These are phyloP conservation scores for Synchiropus splendidus DNA, from an alignment of 2,113 vertebrate species.

Conservation along the genomic window DNA sequence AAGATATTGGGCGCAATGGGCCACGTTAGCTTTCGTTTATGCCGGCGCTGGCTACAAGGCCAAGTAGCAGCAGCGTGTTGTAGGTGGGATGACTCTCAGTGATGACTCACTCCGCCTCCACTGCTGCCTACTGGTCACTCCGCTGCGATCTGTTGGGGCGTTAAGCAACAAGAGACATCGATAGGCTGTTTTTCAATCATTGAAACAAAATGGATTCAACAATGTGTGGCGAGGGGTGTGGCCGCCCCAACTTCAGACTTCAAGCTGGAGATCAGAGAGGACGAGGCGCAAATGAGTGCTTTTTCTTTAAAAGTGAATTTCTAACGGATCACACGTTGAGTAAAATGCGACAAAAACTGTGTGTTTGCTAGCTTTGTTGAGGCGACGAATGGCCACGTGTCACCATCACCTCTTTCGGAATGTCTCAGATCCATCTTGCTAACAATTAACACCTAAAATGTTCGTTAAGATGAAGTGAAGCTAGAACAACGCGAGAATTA, in stretches of 20 bases:
- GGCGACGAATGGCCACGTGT: slow-evolving; percentile 48
- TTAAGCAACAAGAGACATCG: slow-evolving; percentile 7
- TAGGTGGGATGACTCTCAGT: slow-evolving; percentile 43
- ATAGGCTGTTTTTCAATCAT: not conserved
- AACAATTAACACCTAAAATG: slow-evolving; percentile 2
- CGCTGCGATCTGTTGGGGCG: slow-evolving; percentile 21
- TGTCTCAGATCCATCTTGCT: slow-evolving; percentile 9
- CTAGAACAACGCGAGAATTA: not conserved
- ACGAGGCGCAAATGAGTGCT: no score
- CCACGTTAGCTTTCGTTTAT: slow-evolving; percentile 12
- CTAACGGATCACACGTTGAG: no score
- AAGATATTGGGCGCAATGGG: not conserved
- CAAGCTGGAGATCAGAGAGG: no score
- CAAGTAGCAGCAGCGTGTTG: slow-evolving; percentile 25
- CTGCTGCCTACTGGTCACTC: slow-evolving; percentile 35
- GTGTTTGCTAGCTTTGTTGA: slow-evolving; percentile 14
- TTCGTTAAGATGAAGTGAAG: slow-evolving; percentile 12
- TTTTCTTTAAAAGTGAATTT: no score
- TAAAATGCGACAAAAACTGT: no score
- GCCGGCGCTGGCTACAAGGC: slow-evolving; percentile 9
- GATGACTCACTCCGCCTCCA: slow-evolving; percentile 50
- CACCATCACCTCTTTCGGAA: slow-evolving; percentile 32
- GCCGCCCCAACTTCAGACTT: no score
- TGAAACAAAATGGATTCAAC: not conserved
- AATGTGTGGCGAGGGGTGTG: no score